Evolutionary conservation across 2,797 vertebrate species (phyloP).

Genomic region (Premnoplex brunnescens): DNA sequence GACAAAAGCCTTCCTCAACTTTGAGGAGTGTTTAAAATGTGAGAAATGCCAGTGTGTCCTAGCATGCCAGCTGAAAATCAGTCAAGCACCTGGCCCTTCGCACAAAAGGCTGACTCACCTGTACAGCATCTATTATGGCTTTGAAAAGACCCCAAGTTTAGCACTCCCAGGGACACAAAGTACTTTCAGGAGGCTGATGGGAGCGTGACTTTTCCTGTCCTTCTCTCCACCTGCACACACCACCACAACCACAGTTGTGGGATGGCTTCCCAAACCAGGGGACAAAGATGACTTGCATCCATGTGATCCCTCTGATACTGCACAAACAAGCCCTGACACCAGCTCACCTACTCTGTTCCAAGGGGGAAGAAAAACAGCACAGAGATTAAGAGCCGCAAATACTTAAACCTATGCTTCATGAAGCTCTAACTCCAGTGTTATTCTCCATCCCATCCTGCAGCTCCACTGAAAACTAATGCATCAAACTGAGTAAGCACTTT

Average conservation of each 20-base stretch:
- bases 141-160: slow-evolving; percentile 44
- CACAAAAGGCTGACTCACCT: slow-evolving; percentile 77
- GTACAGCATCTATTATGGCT: slow-evolving; percentile 34
- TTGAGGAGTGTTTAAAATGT: slow-evolving; percentile 15
- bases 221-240: slow-evolving; percentile 57
- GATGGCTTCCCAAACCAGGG: neutral
- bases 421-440: neutral
- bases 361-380: accelerated
- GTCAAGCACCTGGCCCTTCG: slow-evolving; percentile 60
- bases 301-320: accelerated
- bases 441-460: neutral
- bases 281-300: neutral
- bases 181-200: slow-evolving; percentile 24
- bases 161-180: slow-evolving; percentile 20
- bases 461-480: neutral
- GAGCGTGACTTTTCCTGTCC: slow-evolving; percentile 21
- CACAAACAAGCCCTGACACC: neutral
- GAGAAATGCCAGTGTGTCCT: slow-evolving; percentile 49
- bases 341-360: neutral
- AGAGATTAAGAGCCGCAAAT: neutral
- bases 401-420: neutral
- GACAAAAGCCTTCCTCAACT: slow-evolving; percentile 29
- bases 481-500: neutral
- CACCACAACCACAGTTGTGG: neutral
- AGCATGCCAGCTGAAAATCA: slow-evolving; percentile 63